A percentile compares a stretch with the other conserved stretches of the same genome.
Conservation (phyloP, 2,888 invertebrate species). For the Thereva nobilitata region DNA sequence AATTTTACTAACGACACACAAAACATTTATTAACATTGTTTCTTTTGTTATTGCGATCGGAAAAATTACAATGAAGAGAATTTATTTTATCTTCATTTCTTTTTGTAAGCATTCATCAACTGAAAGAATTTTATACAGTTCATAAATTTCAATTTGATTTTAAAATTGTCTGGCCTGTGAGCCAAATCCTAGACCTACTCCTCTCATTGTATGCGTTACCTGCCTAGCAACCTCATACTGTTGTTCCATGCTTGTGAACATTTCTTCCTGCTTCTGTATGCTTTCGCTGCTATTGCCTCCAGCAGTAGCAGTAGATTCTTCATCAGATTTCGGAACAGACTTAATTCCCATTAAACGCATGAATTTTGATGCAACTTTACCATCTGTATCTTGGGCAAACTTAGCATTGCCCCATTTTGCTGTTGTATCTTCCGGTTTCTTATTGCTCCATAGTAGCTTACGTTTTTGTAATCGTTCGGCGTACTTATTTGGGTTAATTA, state of each 20-base stretch:
- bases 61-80: too few species aligned
- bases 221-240: constrained; percentile 96
- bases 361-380: constrained; percentile 91
- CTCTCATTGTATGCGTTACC: constrained; percentile 94
- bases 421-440: constrained; percentile 61
- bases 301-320: constrained; percentile 3
- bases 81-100: too few species aligned
- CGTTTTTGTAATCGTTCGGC: constrained; percentile 89
- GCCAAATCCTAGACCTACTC: constrained; percentile 80
- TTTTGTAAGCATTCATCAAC: too few species aligned
- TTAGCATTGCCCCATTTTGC: constrained; percentile 80
- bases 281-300: constrained; percentile 47
- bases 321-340: constrained; percentile 50
- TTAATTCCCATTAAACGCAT: constrained; percentile 96
- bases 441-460: constrained; percentile 88
- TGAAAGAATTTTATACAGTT: too few species aligned
- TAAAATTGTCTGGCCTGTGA: constrained; percentile 60
- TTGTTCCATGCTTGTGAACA: constrained; percentile 91
- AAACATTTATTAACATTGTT: too few species aligned
- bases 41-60: too few species aligned
- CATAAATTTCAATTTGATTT: not conserved
- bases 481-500: constrained; percentile 77
- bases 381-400: constrained; percentile 89
- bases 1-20: too few species aligned
- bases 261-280: constrained; percentile 66